Conservation (phyloP, 2,888 invertebrate genomes). For the Platycheirus albimanus region DNA sequence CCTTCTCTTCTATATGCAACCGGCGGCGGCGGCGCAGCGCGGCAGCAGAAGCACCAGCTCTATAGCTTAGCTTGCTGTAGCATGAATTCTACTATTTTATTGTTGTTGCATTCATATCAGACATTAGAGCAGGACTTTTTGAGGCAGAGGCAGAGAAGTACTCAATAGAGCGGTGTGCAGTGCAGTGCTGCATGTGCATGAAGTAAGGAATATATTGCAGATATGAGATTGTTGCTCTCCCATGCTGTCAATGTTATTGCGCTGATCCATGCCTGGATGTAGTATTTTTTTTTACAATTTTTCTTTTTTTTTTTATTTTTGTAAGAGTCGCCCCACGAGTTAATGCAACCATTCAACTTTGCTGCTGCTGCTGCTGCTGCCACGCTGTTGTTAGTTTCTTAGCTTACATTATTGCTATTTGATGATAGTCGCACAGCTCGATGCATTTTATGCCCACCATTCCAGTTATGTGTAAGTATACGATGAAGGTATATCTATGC, state of each 20-base stretch:
- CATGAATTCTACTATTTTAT: constrained; percentile 67
- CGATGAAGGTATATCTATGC: constrained; percentile 47
- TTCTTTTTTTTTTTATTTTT: constrained; percentile 40
- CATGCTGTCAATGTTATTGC: constrained; percentile 58
- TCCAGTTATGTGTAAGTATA: constrained; percentile 61
- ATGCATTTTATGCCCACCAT: constrained; percentile 67
- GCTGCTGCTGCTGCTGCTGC: constrained; percentile 37
- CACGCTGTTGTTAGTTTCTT: constrained; percentile 51
- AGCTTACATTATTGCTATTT: constrained; percentile 70
- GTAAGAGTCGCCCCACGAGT: constrained; percentile 63
- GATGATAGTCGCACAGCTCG: constrained; percentile 67
- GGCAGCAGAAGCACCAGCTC: constrained; percentile 20
- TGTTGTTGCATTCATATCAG: constrained; percentile 64
- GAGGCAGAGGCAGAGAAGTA: constrained; percentile 31
- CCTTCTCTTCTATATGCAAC: constrained; percentile 44
- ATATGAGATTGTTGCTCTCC: constrained; percentile 71
- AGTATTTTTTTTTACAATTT: constrained; percentile 16
- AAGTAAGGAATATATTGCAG: constrained; percentile 64
- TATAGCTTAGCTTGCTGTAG: constrained; percentile 10
- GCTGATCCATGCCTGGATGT: constrained; percentile 43
- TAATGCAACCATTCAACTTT: constrained; percentile 72
- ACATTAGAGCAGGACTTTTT: constrained; percentile 35
- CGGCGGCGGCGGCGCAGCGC: no score
- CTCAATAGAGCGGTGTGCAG: constrained; percentile 12
- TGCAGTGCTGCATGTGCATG: constrained; percentile 32